Conservation (phyloP, 2,888 invertebrate genomes). For the Heliconius cydno region DNA sequence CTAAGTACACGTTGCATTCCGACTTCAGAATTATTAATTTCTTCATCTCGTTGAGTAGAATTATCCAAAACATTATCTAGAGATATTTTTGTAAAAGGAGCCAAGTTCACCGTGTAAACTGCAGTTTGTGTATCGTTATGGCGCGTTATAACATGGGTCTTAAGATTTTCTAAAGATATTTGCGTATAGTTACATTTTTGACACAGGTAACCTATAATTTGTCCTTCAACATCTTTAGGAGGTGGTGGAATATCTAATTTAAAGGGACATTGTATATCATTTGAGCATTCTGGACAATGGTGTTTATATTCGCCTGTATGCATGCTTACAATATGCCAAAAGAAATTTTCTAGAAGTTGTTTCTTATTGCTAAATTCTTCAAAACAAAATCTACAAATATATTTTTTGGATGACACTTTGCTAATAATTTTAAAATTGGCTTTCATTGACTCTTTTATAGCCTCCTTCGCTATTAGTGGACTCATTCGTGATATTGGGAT, state of each 20-base stretch:
- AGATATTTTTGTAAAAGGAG: conserved; percentile 61
- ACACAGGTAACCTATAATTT: conserved; percentile 86
- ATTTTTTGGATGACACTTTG: conserved; percentile 66
- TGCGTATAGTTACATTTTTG: conserved; percentile 89
- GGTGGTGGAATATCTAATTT: conserved; percentile 73
- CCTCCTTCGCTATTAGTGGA: conserved; percentile 76
- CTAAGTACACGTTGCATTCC: conserved; percentile 56
- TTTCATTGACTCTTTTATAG: conserved; percentile 80
- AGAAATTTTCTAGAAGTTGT: conserved; percentile 78
- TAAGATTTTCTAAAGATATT: conserved; percentile 83
- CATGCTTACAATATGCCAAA: conserved; percentile 87
- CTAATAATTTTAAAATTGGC: conserved; percentile 66
- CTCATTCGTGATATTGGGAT: conserved; percentile 85
- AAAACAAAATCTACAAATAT: conserved; percentile 73
- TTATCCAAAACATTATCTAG: conserved; percentile 55
- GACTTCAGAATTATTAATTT: conserved; percentile 30
- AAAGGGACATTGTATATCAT: conserved; percentile 62
- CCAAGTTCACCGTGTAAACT: conserved; percentile 72
- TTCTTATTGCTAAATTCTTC: conserved; percentile 65
- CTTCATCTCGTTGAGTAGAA: conserved; percentile 28
- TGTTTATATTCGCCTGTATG: conserved; percentile 92
- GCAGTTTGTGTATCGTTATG: conserved; percentile 79
- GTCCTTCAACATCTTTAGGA: conserved; percentile 67
- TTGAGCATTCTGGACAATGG: conserved; percentile 84
- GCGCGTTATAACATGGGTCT: conserved; percentile 84